Conservation (phyloP, 2,888 invertebrate species). For the Eristalis intricaria region DNA sequence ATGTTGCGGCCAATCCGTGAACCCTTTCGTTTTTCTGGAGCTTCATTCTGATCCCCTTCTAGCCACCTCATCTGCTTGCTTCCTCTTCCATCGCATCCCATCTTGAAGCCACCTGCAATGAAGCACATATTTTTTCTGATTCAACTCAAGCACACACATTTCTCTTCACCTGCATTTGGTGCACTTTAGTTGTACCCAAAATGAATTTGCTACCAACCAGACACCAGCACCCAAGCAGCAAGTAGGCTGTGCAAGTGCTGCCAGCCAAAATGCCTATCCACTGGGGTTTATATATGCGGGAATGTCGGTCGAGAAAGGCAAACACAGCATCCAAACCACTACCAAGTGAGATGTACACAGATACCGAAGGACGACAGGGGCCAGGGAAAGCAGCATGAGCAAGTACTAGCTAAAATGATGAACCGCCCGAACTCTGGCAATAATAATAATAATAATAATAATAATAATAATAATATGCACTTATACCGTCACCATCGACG, state of each 20-base stretch:
- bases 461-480: conserved; percentile 72
- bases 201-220: conserved; percentile 13
- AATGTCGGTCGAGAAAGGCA: conserved; percentile 59
- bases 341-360: conserved; percentile 36
- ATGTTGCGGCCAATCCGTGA: too few relatives aligned
- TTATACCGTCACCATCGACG: conserved; percentile 65
- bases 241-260: conserved; percentile 33
- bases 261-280: conserved; percentile 56
- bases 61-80: too few relatives aligned
- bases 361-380: conserved; percentile 2
- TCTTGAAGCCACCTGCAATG: neutral
- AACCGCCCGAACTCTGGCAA: conserved; percentile 62
- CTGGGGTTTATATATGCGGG: conserved; percentile 37
- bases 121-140: conserved; percentile 44
- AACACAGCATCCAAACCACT: conserved; percentile 45
- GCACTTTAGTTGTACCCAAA: conserved; percentile 6
- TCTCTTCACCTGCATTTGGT: conserved; percentile 6
- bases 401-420: conserved; percentile 49
- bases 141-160: neutral
- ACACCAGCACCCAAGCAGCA: neutral
- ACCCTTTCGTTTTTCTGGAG: too few relatives aligned
- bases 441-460: conserved; percentile 47
- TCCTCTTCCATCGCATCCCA: too few relatives aligned
- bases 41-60: too few relatives aligned
- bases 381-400: neutral